These are phyloP conservation scores for Caenorhabditis sp. DNA, from an alignment of 2,888 invertebrate genomes.

Conservation along the genomic window DNA sequence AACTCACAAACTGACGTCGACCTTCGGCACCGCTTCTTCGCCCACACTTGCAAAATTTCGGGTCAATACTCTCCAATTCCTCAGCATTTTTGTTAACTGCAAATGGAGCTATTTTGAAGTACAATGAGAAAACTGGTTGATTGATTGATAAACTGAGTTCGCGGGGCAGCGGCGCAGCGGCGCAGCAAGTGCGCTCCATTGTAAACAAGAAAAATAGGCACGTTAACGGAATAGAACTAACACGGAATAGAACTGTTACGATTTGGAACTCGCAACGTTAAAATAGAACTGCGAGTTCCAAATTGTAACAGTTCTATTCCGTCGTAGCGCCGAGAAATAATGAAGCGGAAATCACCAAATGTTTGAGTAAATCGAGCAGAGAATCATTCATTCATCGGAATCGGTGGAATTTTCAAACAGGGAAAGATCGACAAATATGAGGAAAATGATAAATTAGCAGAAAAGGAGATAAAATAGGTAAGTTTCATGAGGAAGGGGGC, in stretches of 20 bases:
- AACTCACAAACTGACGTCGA: constrained; percentile 53
- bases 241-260: too few species aligned
- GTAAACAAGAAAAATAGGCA: too few species aligned
- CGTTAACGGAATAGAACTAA: too few species aligned
- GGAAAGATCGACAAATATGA: not conserved
- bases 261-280: too few species aligned
- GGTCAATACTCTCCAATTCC: constrained; percentile 14
- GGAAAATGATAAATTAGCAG: not conserved
- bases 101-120: not conserved
- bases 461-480: not conserved
- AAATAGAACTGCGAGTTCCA: too few species aligned
- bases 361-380: not conserved
- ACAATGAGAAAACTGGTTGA: not conserved
- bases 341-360: not conserved
- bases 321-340: not conserved
- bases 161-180: too few species aligned
- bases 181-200: constrained; percentile 2
- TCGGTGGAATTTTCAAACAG: not conserved
- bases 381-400: not conserved
- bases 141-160: not conserved
- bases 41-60: constrained; percentile 34
- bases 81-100: constrained; percentile 26
- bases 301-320: too few species aligned
- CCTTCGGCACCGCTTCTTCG: constrained; percentile 22
- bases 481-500: not conserved